Conservation (phyloP, 2,888 invertebrate species). For the Holacanthella duospinosa region DNA sequence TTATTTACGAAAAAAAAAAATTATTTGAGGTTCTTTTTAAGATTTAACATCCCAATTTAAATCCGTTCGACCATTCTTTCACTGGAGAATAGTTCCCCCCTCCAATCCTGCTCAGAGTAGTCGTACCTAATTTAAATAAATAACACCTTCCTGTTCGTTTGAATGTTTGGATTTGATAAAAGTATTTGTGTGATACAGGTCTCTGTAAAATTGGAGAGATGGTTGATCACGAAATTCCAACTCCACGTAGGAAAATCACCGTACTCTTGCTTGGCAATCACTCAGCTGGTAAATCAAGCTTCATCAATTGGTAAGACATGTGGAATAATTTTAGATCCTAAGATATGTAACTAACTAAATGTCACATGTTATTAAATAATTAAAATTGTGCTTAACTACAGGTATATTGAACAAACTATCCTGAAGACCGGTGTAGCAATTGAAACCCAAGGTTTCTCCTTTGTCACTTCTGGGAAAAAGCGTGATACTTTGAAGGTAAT, state of each 20-base stretch:
- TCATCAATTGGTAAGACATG: slow-evolving; percentile 51
- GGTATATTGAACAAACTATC: slow-evolving; percentile 51
- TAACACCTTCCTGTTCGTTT: no score
- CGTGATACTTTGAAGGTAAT: slow-evolving; percentile 48
- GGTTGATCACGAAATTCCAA: slow-evolving; percentile 43
- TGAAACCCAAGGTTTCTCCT: slow-evolving; percentile 50
- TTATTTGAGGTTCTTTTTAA: no score
- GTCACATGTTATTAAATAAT: not conserved
- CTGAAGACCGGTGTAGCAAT: slow-evolving; percentile 52
- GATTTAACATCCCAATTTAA: no score
- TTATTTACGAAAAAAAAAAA: no score
- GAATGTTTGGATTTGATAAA: no score
- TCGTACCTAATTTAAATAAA: no score
- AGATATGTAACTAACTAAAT: not conserved
- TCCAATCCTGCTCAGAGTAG: no score
- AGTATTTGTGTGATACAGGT: no score
- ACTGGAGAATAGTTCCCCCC: no score
- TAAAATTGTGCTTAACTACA: slow-evolving; percentile 29
- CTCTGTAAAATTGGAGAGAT: slow-evolving; percentile 45
- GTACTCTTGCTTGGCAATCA: slow-evolving; percentile 50
- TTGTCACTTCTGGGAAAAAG: slow-evolving; percentile 49
- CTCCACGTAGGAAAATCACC: slow-evolving; percentile 49
- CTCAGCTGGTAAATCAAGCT: slow-evolving; percentile 51
- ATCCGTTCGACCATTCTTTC: no score
- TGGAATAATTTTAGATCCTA: slow-evolving; percentile 1